Base-by-base conservation (phyloP, 2,888 invertebrate genomes). In the Xestia sexstrigata region DNA sequence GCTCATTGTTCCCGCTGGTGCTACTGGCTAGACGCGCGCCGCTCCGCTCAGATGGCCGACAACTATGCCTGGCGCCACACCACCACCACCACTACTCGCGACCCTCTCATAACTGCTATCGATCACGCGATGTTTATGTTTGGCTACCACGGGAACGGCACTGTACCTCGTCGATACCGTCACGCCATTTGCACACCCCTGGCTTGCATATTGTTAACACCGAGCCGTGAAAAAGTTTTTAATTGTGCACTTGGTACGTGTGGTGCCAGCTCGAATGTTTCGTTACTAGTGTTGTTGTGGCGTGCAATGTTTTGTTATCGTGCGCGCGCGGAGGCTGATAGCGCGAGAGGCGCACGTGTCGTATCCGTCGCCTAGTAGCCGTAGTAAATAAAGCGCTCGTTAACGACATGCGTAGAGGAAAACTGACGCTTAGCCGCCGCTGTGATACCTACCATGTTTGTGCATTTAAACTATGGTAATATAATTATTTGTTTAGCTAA, bases 51-150 rank as follows among this genome's bases (percentile, higher is more conserved):
- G 91, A 90, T 92, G 89, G 84, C 89, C 89, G 87, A 80, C 89
- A 82, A 92, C 92, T 92, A 89, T 88, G 88, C 90, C 88, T 85
- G 87, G 85, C 84, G 83, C 79, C 82, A 75, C 82, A 88, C 87
- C 89, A 89, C 89, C 90, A 85, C 87, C 86, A 78, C 87, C 81
- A 79, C 83, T 81, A 87, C 91, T 90, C 91, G 90, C 91, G 89
- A 90, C 89, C 87, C 90, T 88, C 84, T 88, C 87, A 81, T 89
- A 88, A 90, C 90, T 86, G 90, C 88, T 95, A 96, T 96, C 94
- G 96, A 96, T 96, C 94, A 94, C 93, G 92, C 93, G 89, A 92
- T 95, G 96, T 96, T 95, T 95, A 95, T 94, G 91, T 93, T 91
- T 89, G 90, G 96, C 95, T 96, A 90, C 96, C 95, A 96, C 93